A percentile compares a stretch with the other conserved stretches of the same genome.
phyloP scores from a whole-genome alignment of 2,113 vertebrate species.

The Xiphophorus couchianus region DNA sequence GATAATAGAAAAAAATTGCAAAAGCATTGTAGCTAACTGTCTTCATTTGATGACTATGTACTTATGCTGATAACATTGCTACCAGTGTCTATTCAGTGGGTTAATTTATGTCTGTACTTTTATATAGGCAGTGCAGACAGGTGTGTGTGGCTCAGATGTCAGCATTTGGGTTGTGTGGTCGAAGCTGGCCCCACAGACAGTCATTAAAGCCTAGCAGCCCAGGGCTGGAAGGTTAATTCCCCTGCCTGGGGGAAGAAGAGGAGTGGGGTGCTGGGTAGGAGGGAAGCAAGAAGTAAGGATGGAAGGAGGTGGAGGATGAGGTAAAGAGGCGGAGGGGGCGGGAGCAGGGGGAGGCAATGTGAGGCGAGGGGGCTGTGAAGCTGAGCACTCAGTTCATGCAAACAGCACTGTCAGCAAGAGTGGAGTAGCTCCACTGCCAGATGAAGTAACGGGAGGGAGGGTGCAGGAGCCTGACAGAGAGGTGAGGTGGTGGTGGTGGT shows the following conservation, averaged over 20 bases:
- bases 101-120: slow-evolving; percentile 6
- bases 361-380: slow-evolving; percentile 75
- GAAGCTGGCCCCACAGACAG: slow-evolving; percentile 66
- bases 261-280: slow-evolving; percentile 28
- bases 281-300: slow-evolving; percentile 53
- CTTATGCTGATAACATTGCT: slow-evolving; percentile 2
- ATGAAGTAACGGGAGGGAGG: slow-evolving; percentile 54
- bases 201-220: slow-evolving; percentile 76
- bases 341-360: slow-evolving; percentile 42
- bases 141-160: slow-evolving; percentile 74
- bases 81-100: slow-evolving; percentile 10
- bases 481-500: background rate
- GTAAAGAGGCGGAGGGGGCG: slow-evolving; percentile 1
- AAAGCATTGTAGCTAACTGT: slow-evolving; percentile 21
- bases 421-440: slow-evolving; percentile 67
- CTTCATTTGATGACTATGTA: slow-evolving; percentile 20
- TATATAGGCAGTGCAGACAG: slow-evolving; percentile 12
- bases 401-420: slow-evolving; percentile 79
- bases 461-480: slow-evolving; percentile 51
- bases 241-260: slow-evolving; percentile 61
- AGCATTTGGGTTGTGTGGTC: slow-evolving; percentile 73
- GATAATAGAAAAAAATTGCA: background rate
- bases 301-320: slow-evolving; percentile 46
- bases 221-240: slow-evolving; percentile 77
- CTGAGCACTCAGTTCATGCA: slow-evolving; percentile 75